A percentile compares a stretch with the other conserved stretches of the same genome.
phyloP scores from a whole-genome alignment of 1,140 invertebrate genomes.

The Galendromus occidentalis region DNA sequence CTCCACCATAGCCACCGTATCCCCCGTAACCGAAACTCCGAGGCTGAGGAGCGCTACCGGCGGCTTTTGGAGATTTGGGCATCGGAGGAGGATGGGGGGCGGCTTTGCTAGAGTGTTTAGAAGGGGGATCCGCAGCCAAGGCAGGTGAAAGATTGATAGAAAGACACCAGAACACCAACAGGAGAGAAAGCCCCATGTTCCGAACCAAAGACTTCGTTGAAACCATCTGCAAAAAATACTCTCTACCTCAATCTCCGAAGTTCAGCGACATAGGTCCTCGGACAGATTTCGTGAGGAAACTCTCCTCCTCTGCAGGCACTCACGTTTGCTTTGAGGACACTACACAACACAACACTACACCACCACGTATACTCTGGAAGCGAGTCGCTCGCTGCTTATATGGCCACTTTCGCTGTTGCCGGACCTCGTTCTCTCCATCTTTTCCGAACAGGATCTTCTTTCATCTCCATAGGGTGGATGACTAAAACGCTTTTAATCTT shows the following conservation, averaged over 20 bases:
- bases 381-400: no score
- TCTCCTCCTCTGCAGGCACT: no score
- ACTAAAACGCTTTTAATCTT: no score
- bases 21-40: background rate
- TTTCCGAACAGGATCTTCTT: background rate
- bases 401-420: background rate
- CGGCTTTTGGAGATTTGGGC: background rate
- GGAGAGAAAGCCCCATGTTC: background rate
- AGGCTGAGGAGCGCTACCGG: background rate
- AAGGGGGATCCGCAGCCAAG: background rate
- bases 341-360: no score
- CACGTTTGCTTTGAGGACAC: no score
- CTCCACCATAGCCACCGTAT: constrained; percentile 6
- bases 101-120: background rate
- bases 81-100: background rate
- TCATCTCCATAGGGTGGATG: background rate
- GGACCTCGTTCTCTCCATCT: background rate
- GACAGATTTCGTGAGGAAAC: no score
- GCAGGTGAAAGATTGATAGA: background rate
- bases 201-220: background rate
- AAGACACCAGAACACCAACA: background rate
- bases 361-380: no score
- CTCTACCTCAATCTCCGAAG: no score
- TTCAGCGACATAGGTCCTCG: no score
- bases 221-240: background rate